These are phyloP conservation scores for Megaptera novaeangliae DNA, from an alignment of 2,113 vertebrate species.

Conservation along the genomic window DNA sequence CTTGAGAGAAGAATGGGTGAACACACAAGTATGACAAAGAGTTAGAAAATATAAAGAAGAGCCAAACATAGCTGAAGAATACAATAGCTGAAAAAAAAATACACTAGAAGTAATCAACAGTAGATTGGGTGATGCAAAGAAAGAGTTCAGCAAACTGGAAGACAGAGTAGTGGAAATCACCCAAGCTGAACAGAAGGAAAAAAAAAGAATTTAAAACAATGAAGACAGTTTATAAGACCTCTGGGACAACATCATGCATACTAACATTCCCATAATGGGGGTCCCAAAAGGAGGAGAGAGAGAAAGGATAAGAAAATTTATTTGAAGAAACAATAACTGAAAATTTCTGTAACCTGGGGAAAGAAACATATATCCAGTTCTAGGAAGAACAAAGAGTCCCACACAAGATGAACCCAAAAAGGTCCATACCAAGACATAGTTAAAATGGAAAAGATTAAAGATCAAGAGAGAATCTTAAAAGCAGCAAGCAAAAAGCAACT, in stretches of 20 bases:
- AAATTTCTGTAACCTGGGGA: background rate
- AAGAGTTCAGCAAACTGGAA: background rate
- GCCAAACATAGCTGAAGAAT: background rate
- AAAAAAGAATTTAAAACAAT: background rate
- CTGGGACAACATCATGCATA: background rate
- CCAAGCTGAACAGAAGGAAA: background rate
- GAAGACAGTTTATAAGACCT: background rate
- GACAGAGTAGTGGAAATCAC: background rate
- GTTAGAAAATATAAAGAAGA: background rate
- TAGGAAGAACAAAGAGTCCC: background rate
- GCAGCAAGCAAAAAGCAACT: background rate
- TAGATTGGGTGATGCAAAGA: background rate
- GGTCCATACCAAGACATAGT: background rate
- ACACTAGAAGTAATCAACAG: background rate
- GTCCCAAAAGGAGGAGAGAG: background rate
- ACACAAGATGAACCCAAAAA: background rate
- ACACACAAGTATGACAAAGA: background rate
- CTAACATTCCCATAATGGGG: background rate
- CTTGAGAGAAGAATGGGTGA: background rate
- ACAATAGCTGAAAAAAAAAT: background rate
- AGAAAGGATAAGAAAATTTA: background rate
- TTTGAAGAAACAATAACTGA: background rate
- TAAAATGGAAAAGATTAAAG: background rate
- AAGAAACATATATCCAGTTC: background rate
- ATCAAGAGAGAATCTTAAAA: background rate